Evolutionary conservation across 2,797 vertebrate species (phyloP).

Genomic region (Iguana delicatissima): DNA sequence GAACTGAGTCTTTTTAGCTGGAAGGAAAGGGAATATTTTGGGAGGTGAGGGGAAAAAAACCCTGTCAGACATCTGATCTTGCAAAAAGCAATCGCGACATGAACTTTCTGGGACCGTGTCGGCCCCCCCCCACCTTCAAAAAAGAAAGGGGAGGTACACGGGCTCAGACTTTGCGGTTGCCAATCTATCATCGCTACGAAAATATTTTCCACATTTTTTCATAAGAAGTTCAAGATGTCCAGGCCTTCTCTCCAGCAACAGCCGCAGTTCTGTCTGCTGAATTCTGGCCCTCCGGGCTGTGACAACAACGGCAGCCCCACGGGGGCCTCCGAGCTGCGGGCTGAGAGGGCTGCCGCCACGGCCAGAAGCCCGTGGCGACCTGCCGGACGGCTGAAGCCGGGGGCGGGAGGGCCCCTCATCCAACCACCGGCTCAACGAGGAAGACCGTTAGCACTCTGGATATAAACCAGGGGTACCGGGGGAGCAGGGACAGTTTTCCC

Average conservation of each 20-base stretch:
- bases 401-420: neutral
- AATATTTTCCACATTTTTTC: constrained; percentile 83
- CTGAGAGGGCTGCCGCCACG: neutral
- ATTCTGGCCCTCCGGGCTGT: neutral
- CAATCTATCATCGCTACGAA: constrained; percentile 74
- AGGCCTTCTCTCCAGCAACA: constrained; percentile 61
- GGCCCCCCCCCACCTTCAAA: neutral
- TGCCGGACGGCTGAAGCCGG: neutral
- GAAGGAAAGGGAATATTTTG: neutral
- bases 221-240: constrained; percentile 82
- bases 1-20: neutral
- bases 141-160: neutral
- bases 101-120: constrained; percentile 4
- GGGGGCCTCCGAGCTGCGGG: neutral
- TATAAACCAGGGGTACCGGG: no score
- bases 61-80: neutral
- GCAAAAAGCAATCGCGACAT: neutral
- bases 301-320: neutral
- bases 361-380: neutral
- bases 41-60: neutral
- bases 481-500: no score
- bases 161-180: constrained; percentile 58
- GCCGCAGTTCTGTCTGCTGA: constrained; percentile 43
- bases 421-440: neutral
- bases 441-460: neutral